Evolutionary conservation across 2,797 vertebrate species (phyloP).

Genomic region (Anguilla obscura): DNA sequence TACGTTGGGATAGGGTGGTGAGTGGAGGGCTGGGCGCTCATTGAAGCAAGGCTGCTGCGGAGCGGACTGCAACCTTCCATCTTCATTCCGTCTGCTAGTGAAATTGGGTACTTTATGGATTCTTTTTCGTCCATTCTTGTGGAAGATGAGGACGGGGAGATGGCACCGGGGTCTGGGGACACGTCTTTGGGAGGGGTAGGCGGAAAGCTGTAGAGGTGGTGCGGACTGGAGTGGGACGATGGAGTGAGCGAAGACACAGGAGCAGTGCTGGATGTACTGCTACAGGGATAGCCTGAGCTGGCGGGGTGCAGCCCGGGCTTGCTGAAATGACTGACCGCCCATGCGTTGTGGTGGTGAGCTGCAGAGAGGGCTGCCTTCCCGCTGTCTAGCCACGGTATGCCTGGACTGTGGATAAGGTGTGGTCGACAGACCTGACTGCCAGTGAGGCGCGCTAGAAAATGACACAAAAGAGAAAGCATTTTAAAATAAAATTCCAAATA

Average conservation of each 20-base stretch:
- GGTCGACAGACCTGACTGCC: conserved; percentile 89
- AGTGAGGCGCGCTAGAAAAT: conserved; percentile 81
- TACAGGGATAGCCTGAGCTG: conserved; percentile 81
- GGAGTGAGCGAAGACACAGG: conserved; percentile 82
- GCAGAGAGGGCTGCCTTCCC: conserved; percentile 86
- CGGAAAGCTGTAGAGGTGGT: conserved; percentile 86
- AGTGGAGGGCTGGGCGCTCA: conserved; percentile 80
- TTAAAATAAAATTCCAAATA: neutral
- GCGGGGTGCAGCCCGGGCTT: conserved; percentile 87
- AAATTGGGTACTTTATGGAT: conserved; percentile 87
- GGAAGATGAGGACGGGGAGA: conserved; percentile 76
- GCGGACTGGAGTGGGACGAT: conserved; percentile 82
- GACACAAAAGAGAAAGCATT: conserved; percentile 24
- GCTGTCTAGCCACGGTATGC: conserved; percentile 89
- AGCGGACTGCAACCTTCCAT: conserved; percentile 85
- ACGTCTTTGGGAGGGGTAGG: conserved; percentile 93
- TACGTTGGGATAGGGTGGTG: conserved; percentile 90
- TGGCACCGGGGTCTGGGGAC: conserved; percentile 82
- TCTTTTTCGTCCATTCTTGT: conserved; percentile 87
- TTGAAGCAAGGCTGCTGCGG: conserved; percentile 77
- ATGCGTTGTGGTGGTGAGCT: conserved; percentile 84
- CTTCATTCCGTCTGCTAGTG: conserved; percentile 87
- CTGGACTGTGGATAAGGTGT: conserved; percentile 89
- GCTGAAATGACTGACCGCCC: conserved; percentile 89
- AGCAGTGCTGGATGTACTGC: conserved; percentile 72